phyloP scores from a whole-genome alignment of 2,113 vertebrate genomes.

The Mesoclemmys tuberculata region DNA sequence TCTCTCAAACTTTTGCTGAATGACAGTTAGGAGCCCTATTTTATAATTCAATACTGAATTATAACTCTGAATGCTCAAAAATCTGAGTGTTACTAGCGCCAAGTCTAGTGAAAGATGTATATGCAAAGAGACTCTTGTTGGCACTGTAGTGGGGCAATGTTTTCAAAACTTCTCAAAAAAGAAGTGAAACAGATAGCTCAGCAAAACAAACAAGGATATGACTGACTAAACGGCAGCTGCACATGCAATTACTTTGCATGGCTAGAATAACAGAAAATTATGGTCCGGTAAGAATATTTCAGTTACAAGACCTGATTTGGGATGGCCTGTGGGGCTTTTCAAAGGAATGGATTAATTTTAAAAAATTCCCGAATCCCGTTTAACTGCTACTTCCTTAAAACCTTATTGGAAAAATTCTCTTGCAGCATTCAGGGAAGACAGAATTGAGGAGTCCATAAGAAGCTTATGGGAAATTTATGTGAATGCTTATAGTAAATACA shows the following conservation, averaged over 20 bases:
- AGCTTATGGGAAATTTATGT: not conserved
- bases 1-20: not conserved
- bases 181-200: not conserved
- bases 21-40: too few species aligned
- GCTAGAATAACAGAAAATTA: not conserved
- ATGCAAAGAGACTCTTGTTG: not conserved
- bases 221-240: not conserved
- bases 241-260: not conserved
- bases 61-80: not conserved
- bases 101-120: not conserved
- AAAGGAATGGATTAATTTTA: not conserved
- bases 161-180: not conserved
- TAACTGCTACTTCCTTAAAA: not conserved
- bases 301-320: not conserved
- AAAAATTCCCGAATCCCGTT: not conserved
- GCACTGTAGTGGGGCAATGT: not conserved
- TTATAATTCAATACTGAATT: too few species aligned
- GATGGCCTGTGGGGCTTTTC: not conserved
- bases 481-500: slow-evolving; percentile 9
- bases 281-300: not conserved
- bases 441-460: slow-evolving; percentile 17
- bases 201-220: not conserved
- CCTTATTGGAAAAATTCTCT: slow-evolving; percentile 5
- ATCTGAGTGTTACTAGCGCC: not conserved
- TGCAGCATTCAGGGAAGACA: not conserved